Base-by-base conservation (phyloP, 2,888 invertebrate genomes). In the Notodromas monacha region DNA sequence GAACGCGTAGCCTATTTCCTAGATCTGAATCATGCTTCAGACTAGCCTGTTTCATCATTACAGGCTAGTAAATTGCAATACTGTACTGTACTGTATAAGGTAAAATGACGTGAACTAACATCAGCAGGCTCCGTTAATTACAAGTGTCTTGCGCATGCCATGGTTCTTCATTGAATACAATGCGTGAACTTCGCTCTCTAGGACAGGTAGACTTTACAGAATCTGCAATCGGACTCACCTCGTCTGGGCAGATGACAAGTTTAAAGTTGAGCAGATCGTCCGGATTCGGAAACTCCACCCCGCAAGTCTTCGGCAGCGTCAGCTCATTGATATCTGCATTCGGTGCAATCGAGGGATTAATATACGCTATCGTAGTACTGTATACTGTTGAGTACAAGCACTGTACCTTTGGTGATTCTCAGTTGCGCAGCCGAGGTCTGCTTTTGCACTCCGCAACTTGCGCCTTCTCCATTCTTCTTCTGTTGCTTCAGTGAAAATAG, bases 401-500 rank as follows among this genome's bases (percentile, higher is more conserved):
- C 21, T 26, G 29, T 35, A 84, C 86, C 86, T 76, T 89, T 92
- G 50, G 81, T 79, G 46, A 89, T 81, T 53, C 89, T 66, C 46
- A 89, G 59, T 53, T 89, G 86, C 38, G 89, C 89, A 42, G 89
- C 86, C 39, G 84, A 81, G 39, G 81, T 74, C 54, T 79, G 79
- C 55, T 84, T 77, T 52, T 73, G 73, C 46, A 61, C 63, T 36
- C 65, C 63, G 43, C 59, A 54, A 47, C 58, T 61, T 41, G 72
- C 68, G 38, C 62, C 63, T 52, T 76, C 77, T 46, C 77, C 84
- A 62, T 86, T 84, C 61, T 86, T 86, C 59, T 84, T 81, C 57
- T 86, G 81, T 60, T 89, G 79, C 58, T 89, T 89, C 49, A 89
- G 57, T 41, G 86, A 81, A 62, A 89, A 89, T 56, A 89, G 62